Evolutionary conservation across 2,797 vertebrate species (phyloP).

Genomic region (Sphenodon punctatus): DNA sequence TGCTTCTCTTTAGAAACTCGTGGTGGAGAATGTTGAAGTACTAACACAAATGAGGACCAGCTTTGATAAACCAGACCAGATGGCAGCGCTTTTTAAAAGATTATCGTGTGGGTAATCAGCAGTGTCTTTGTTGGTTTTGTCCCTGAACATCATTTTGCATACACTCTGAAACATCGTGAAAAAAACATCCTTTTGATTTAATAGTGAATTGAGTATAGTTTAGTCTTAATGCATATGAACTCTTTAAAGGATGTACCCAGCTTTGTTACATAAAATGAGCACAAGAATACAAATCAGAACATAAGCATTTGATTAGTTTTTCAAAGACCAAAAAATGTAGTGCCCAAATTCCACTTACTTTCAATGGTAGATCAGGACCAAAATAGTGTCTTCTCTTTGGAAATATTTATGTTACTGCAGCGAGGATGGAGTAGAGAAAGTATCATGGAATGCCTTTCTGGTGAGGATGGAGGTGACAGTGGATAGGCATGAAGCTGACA

Average conservation of each 20-base stretch:
- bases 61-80: conserved; percentile 99
- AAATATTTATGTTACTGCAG: not conserved
- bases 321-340: no score
- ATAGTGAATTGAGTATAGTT: no score
- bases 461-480: not conserved
- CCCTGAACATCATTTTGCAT: not conserved
- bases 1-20: conserved; percentile 88
- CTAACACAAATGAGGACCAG: conserved; percentile 99
- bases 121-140: not conserved
- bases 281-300: not conserved
- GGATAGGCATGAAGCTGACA: not conserved
- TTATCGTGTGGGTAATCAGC: conserved; percentile 87
- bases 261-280: not conserved
- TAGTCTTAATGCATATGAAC: accelerated
- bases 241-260: not conserved
- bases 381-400: not conserved
- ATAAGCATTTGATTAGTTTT: accelerated
- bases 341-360: no score
- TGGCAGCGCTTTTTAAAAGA: conserved; percentile 97
- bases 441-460: not conserved
- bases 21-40: conserved; percentile 97
- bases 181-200: no score
- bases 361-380: no score
- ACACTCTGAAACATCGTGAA: not conserved
- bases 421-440: not conserved